phyloP scores from a whole-genome alignment of 2,113 vertebrate species.

The Melanotaenia duboulayi region DNA sequence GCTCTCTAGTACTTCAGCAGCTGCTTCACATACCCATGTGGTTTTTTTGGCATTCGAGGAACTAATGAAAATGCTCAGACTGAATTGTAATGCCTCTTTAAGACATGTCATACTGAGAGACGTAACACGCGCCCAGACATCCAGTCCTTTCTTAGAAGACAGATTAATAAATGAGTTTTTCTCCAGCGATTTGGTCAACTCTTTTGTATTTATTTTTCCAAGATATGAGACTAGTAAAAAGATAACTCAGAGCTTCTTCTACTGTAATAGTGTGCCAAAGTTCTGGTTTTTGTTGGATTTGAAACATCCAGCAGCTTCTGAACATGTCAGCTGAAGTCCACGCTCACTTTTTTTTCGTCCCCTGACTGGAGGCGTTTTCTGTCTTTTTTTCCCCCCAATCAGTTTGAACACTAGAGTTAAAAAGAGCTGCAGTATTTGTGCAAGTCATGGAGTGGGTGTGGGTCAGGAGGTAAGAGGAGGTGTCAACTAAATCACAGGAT shows the following conservation, averaged over 20 bases:
- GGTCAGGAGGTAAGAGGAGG: not conserved
- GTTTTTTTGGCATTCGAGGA: constrained; percentile 67
- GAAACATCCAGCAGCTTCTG: not conserved
- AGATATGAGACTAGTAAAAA: not conserved
- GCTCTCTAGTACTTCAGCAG: constrained; percentile 60
- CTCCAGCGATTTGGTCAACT: constrained; percentile 16
- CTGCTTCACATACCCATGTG: constrained; percentile 67
- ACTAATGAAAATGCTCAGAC: constrained; percentile 77
- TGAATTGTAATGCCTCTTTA: constrained; percentile 63
- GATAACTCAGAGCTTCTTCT: not conserved
- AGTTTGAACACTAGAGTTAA: not conserved
- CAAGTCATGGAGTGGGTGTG: not conserved
- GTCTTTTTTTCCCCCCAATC: not conserved
- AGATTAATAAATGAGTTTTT: constrained; percentile 5
- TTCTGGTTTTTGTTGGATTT: not conserved
- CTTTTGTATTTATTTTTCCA: constrained; percentile 4
- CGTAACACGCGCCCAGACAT: constrained; percentile 41
- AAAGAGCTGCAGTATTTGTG: not conserved
- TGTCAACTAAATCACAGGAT: constrained; percentile 2
- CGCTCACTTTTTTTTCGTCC: not conserved
- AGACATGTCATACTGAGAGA: constrained; percentile 47
- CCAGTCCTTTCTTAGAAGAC: not conserved
- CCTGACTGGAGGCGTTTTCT: not conserved
- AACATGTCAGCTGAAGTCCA: not conserved
- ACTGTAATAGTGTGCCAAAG: not conserved